Conservation (phyloP, 1,140 invertebrate species). For the Campoletis sonorensis region DNA sequence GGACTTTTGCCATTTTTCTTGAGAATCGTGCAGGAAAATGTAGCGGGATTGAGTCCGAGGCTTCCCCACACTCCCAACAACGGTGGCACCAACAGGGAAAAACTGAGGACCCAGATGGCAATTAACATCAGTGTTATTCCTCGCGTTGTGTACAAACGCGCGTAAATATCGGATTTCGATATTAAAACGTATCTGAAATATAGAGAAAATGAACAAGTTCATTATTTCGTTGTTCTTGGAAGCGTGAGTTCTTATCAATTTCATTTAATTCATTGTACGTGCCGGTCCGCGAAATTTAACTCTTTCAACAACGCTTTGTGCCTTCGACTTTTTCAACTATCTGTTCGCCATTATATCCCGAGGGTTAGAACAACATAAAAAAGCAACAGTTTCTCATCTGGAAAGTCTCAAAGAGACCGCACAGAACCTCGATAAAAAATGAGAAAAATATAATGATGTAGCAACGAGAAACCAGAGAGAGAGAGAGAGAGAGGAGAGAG, state of each 20-base stretch:
- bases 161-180: slow-evolving; percentile 85
- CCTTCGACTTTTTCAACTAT: not conserved
- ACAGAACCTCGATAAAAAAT: slow-evolving; percentile 31
- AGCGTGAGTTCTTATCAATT: slow-evolving; percentile 3
- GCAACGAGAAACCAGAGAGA: not conserved
- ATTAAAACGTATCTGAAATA: slow-evolving; percentile 88
- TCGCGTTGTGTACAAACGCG: slow-evolving; percentile 83
- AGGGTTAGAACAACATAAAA: slow-evolving; percentile 8
- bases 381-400: slow-evolving; percentile 24
- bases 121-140: slow-evolving; percentile 86
- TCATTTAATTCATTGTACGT: not conserved
- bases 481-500: not conserved
- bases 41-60: slow-evolving; percentile 85
- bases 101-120: slow-evolving; percentile 83
- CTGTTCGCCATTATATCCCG: not conserved
- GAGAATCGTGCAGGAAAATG: slow-evolving; percentile 92
- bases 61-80: slow-evolving; percentile 89
- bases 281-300: not conserved
- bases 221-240: not conserved
- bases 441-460: slow-evolving; percentile 2
- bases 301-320: not conserved
- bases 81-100: slow-evolving; percentile 84
- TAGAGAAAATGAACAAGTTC: slow-evolving; percentile 27
- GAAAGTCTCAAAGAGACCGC: slow-evolving; percentile 31
- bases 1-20: slow-evolving; percentile 87